A percentile compares a stretch with the other conserved stretches of the same genome.
phyloP scores from a whole-genome alignment of 2,888 invertebrate species.

The Saturnia pavonia region DNA sequence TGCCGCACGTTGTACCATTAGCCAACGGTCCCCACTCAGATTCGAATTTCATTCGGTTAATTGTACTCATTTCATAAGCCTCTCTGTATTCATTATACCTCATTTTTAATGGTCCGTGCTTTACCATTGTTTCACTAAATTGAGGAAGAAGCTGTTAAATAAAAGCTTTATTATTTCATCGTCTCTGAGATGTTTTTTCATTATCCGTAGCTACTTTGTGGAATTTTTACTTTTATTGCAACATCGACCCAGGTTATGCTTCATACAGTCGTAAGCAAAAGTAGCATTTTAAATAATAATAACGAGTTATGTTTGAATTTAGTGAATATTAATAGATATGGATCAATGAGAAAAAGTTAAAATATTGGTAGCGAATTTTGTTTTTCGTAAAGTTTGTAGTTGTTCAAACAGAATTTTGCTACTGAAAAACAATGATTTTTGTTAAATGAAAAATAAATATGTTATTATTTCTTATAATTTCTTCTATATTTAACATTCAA shows the following conservation, averaged over 20 bases:
- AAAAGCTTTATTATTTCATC: conserved; percentile 16
- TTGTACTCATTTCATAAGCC: conserved; percentile 24
- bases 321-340: too few species aligned
- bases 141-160: conserved; percentile 23
- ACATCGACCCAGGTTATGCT: neutral
- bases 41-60: conserved; percentile 17
- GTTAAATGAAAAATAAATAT: too few species aligned
- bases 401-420: too few species aligned
- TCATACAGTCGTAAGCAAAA: neutral
- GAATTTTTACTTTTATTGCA: neutral
- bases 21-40: neutral
- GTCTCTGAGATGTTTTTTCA: conserved; percentile 10
- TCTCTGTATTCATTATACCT: conserved; percentile 33
- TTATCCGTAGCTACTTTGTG: neutral
- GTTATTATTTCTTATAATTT: too few species aligned
- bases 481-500: too few species aligned
- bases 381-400: too few species aligned
- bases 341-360: too few species aligned
- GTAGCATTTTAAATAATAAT: neutral
- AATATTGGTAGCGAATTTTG: too few species aligned
- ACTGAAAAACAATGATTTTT: too few species aligned
- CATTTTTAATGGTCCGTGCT: conserved; percentile 28
- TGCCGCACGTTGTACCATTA: neutral
- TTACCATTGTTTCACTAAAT: conserved; percentile 32
- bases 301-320: neutral